Base-by-base conservation (phyloP, 2,888 invertebrate species). In the Parapristionchus giblindavisi region DNA sequence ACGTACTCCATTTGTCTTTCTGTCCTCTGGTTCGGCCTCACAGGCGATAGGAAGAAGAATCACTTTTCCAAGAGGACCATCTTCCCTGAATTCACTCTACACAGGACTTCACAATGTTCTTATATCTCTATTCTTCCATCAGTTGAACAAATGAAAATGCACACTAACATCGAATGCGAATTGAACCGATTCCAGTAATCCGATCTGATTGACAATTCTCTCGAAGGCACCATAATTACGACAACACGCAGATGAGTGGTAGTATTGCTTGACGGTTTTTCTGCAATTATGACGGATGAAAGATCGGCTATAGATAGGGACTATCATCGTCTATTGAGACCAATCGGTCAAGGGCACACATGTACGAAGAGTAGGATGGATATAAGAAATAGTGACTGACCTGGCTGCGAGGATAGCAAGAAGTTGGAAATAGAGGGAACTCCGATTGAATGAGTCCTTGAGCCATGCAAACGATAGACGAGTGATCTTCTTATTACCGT, bases 391-490 rank as follows among this genome's bases (percentile, higher is more conserved):
- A 2, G 6, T 2, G 52, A 52, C 58, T 1, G 34, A 73, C 73
- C 73, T 73, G 3, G 60, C 58, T 34, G 36, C 73, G 5, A 51
- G 77, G 29, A 85, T 77, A 1, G 81, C 78, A 29, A 85, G 73
- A 32, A 85, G 61, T 76, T 84, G 84, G 72, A 85, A 85, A 56
- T 83, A 77, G 29, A 85, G 77, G 27, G 82, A 80, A 6, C 82
- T 79, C 75, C 81, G 80, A 76, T 85, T 85, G 70, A 85, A 77
- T 1, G 85, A 82, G 32, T 81, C 81, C 60, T 85, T 85, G 51
- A 85, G 76, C 85, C 85, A 85, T 3, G 82, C 82, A 36, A 84
- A 76, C 1, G 85, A 85, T 32, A 85, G 60, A 14, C 78, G 77
- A 38, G 48, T 71, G 14, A 56, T 43, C 3, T n/a, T n/a, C n/a